Conservation (phyloP, 2,888 invertebrate species). For the Geotrupes spiniger region DNA sequence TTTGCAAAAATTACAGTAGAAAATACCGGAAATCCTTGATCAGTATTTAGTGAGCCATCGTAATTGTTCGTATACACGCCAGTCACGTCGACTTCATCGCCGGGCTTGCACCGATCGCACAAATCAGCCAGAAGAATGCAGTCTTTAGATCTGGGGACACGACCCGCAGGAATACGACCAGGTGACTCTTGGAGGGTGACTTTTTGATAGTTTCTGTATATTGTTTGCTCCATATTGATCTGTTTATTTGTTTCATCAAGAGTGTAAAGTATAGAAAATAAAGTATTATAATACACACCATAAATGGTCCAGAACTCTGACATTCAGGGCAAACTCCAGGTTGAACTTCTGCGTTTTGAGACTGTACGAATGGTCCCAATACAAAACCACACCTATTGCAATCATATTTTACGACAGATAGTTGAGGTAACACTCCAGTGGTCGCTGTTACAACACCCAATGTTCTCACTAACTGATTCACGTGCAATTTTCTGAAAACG, state of each 20-base stretch:
- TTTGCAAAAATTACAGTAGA: slow-evolving; percentile 97
- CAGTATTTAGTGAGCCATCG: slow-evolving; percentile 94
- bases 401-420: slow-evolving; percentile 95
- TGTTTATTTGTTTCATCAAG: slow-evolving; percentile 44
- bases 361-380: slow-evolving; percentile 94
- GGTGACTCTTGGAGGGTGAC: slow-evolving; percentile 98
- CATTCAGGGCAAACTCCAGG: slow-evolving; percentile 98
- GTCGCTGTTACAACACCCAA: slow-evolving; percentile 94
- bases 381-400: slow-evolving; percentile 94
- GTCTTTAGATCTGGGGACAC: slow-evolving; percentile 96
- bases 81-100: slow-evolving; percentile 94
- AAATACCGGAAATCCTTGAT: slow-evolving; percentile 96
- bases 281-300: too few species aligned
- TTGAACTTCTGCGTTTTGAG: slow-evolving; percentile 88
- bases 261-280: too few species aligned
- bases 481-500: slow-evolving; percentile 66
- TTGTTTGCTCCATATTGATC: slow-evolving; percentile 98
- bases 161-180: slow-evolving; percentile 94
- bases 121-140: slow-evolving; percentile 91
- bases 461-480: slow-evolving; percentile 93
- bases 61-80: slow-evolving; percentile 98
- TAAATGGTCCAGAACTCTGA: slow-evolving; percentile 93
- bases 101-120: slow-evolving; percentile 96
- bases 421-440: slow-evolving; percentile 92
- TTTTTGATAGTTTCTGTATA: slow-evolving; percentile 98